phyloP scores from a whole-genome alignment of 2,797 vertebrate species.

The Cephalopachus bancanus region DNA sequence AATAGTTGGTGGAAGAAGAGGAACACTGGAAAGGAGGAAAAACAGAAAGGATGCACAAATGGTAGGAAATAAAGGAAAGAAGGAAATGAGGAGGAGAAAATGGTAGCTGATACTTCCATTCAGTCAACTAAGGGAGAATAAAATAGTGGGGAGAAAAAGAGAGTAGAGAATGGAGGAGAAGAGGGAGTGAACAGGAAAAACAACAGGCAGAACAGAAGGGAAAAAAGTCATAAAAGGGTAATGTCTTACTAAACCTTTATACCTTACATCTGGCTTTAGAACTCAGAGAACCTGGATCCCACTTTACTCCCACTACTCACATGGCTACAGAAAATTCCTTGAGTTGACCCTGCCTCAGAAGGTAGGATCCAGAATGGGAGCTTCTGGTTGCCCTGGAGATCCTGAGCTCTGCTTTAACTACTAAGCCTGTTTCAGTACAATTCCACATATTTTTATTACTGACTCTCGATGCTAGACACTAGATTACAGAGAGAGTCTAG shows the following conservation, averaged over 20 bases:
- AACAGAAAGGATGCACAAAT: not conserved
- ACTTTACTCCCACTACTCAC: not conserved
- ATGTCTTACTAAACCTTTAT: not conserved
- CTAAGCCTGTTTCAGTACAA: constrained; percentile 20
- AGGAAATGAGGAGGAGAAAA: constrained; percentile 17
- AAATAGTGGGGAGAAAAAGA: not conserved
- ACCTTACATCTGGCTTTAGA: constrained; percentile 14
- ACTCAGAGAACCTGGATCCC: not conserved
- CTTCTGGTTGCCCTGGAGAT: constrained; percentile 40
- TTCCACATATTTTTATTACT: constrained; percentile 48
- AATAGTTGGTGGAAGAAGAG: constrained; percentile 3
- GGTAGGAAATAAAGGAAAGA: not conserved
- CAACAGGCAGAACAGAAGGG: not conserved
- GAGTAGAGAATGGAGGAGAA: not conserved
- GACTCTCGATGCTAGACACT: constrained; percentile 1
- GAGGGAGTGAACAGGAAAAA: not conserved
- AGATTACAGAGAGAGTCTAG: not conserved
- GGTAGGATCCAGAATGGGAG: not conserved
- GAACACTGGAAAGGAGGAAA: not conserved
- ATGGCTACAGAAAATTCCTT: constrained; percentile 35
- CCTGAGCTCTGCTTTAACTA: constrained; percentile 31
- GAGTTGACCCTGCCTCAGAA: constrained; percentile 11
- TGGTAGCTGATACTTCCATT: constrained; percentile 18
- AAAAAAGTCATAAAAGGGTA: constrained; percentile 31
- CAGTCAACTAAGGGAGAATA: constrained; percentile 20